phyloP scores from a whole-genome alignment of 2,797 vertebrate genomes.

The Cercopithecus diana region DNA sequence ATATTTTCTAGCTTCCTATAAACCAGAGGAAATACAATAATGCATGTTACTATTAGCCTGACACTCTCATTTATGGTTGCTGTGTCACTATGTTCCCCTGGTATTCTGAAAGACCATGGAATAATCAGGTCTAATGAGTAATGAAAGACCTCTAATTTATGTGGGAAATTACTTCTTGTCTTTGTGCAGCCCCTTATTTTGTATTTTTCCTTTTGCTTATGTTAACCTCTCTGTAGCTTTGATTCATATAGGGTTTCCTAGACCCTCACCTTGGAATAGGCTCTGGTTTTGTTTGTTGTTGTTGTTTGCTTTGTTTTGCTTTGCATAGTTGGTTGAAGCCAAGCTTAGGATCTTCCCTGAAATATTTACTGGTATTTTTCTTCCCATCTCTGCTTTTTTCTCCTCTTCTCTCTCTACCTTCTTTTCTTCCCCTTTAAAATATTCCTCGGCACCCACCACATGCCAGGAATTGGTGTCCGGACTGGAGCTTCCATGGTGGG shows the following conservation, averaged over 20 bases:
- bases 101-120: background rate
- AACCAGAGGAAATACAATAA: background rate
- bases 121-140: background rate
- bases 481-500: no score
- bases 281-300: background rate
- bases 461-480: background rate
- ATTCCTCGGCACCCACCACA: background rate
- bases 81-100: background rate
- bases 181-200: background rate
- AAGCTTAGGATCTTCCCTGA: background rate
- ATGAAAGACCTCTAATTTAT: background rate
- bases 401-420: no score
- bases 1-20: background rate
- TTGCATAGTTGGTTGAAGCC: background rate
- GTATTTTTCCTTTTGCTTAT: background rate
- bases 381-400: background rate
- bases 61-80: background rate
- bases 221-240: no score
- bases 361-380: background rate
- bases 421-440: background rate
- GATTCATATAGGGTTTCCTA: no score
- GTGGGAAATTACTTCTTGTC: background rate
- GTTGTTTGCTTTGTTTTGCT: background rate
- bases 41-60: background rate
- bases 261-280: background rate